Conservation (phyloP, 2,888 invertebrate species). For the Caenorhabditis zanzibari region DNA sequence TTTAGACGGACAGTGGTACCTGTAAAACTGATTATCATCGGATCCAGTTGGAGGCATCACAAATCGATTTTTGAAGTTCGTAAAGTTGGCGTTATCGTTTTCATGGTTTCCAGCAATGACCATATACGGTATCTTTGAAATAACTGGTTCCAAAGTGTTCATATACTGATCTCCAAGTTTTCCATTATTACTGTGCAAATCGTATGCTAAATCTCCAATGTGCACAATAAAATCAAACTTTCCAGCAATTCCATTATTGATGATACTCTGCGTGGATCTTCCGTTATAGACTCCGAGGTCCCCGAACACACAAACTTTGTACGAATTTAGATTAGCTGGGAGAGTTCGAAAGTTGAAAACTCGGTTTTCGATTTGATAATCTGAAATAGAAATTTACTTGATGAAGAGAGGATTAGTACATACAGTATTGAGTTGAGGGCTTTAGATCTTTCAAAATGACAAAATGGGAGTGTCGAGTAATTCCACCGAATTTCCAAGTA, state of each 20-base stretch:
- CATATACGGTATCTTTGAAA: conserved; percentile 88
- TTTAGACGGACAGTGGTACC: conserved; percentile 71
- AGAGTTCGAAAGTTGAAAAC: conserved; percentile 52
- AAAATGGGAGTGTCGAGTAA: conserved; percentile 51
- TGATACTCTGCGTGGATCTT: conserved; percentile 54
- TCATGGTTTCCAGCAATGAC: conserved; percentile 88
- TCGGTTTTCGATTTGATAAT: conserved; percentile 46
- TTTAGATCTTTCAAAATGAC: conserved; percentile 47
- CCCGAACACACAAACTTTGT: conserved; percentile 67
- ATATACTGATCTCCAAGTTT: conserved; percentile 93
- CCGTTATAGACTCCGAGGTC: conserved; percentile 68
- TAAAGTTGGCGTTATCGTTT: conserved; percentile 89
- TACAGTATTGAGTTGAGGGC: conserved; percentile 56
- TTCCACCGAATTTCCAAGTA: conserved; percentile 50
- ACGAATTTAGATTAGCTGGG: conserved; percentile 41
- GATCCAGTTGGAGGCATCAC: conserved; percentile 89
- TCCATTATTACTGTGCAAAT: conserved; percentile 90
- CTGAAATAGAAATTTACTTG: conserved; percentile 4
- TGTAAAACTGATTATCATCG: conserved; percentile 83
- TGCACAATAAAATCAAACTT: conserved; percentile 65
- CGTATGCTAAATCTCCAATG: conserved; percentile 92
- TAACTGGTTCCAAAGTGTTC: conserved; percentile 92
- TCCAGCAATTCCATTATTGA: conserved; percentile 53
- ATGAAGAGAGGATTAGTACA: neutral
- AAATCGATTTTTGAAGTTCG: conserved; percentile 93